These are phyloP conservation scores for Mythimna lalbum DNA, from an alignment of 2,888 invertebrate genomes.

Conservation along the genomic window DNA sequence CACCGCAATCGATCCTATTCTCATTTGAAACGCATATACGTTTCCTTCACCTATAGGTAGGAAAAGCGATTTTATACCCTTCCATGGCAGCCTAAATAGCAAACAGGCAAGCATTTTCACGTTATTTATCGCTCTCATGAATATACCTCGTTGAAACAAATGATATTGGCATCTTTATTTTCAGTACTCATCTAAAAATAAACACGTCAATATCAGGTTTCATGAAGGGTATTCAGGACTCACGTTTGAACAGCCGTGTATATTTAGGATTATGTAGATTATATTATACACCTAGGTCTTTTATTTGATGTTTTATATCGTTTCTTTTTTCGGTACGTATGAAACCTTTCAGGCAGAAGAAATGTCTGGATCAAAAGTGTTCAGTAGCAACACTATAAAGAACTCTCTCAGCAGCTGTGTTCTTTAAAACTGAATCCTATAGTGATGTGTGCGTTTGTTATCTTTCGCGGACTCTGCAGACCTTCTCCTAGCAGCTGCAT, in stretches of 20 bases:
- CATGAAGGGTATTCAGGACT: slow-evolving; percentile 33
- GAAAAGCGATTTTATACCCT: not conserved
- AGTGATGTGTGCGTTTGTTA: slow-evolving; percentile 91
- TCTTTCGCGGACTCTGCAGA: slow-evolving; percentile 92
- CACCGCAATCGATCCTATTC: no score
- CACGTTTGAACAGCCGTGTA: slow-evolving; percentile 17
- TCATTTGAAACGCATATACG: no score
- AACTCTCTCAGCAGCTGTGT: not conserved
- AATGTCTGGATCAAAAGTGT: not conserved
- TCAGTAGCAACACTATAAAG: not conserved
- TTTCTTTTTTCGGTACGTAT: not conserved
- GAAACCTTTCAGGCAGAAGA: not conserved
- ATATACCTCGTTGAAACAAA: slow-evolving; percentile 14
- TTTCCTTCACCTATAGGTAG: not conserved
- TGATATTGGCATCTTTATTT: slow-evolving; percentile 25
- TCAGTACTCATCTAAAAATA: slow-evolving; percentile 40
- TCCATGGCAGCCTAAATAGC: not conserved
- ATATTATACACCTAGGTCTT: not conserved
- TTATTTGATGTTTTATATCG: no score
- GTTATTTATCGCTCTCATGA: not conserved
- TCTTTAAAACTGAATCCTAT: slow-evolving; percentile 93
- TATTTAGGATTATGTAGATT: slow-evolving; percentile 24
- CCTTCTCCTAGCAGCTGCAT: slow-evolving; percentile 88
- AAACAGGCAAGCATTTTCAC: not conserved
- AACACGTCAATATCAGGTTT: slow-evolving; percentile 49